phyloP scores from a whole-genome alignment of 1,140 invertebrate genomes.

The Neocloeon triangulifer region DNA sequence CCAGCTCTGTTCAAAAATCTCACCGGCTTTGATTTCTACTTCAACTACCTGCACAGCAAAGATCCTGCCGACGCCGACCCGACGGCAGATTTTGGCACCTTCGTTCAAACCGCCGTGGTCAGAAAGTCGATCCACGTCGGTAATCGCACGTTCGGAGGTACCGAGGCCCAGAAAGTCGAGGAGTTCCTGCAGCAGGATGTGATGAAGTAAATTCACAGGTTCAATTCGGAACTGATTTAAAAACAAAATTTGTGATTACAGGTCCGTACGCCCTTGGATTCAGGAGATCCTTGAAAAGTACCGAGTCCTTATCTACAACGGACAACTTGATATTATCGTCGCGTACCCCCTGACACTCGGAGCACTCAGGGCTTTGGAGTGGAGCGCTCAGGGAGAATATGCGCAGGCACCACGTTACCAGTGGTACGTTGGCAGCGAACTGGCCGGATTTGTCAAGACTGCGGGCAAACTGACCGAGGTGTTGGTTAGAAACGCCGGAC shows the following conservation, averaged over 20 bases:
- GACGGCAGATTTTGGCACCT: conserved; percentile 19
- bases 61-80: conserved; percentile 11
- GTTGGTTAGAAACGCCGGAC: conserved; percentile 58
- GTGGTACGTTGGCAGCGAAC: conserved; percentile 40
- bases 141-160: conserved; percentile 41
- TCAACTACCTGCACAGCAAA: conserved; percentile 45
- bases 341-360: conserved; percentile 54
- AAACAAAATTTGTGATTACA: too few species aligned
- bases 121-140: conserved; percentile 63
- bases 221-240: too few species aligned
- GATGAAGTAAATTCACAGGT: too few species aligned
- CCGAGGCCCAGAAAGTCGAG: conserved; percentile 19
- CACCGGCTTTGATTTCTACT: conserved; percentile 57
- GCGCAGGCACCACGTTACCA: conserved; percentile 32
- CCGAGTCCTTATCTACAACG: conserved; percentile 51
- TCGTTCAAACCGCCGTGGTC: conserved; percentile 30
- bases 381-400: conserved; percentile 37
- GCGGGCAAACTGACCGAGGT: conserved; percentile 53
- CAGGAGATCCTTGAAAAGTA: conserved; percentile 40
- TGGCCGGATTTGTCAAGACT: conserved; percentile 55
- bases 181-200: conserved; percentile 41
- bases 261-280: conserved; percentile 53
- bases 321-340: conserved; percentile 67
- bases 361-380: conserved; percentile 39
- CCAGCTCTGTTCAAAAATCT: conserved; percentile 49